Percentiles rank a stretch among this genome's conserved stretches.
These are phyloP conservation scores for Rhinoptilus africanus DNA, from an alignment of 2,113 vertebrate species.

Conservation along the genomic window DNA sequence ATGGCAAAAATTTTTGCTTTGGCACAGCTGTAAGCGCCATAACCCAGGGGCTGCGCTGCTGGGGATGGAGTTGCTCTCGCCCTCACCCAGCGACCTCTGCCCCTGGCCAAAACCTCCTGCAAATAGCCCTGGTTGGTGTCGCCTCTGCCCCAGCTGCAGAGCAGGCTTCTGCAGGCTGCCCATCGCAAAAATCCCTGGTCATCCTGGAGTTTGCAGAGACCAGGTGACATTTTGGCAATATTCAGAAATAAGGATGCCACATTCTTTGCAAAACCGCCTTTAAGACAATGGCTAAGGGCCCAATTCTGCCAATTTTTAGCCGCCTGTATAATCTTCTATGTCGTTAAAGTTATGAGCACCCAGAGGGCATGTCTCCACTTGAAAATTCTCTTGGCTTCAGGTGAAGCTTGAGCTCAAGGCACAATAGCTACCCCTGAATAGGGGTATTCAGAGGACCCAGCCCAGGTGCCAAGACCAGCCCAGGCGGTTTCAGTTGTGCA, in stretches of 20 bases:
- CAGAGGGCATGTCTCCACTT: background rate
- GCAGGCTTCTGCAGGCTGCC: background rate
- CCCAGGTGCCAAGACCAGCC: background rate
- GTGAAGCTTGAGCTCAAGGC: background rate
- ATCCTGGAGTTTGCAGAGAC: background rate
- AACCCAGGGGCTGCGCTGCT: accelerated
- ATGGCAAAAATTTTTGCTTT: background rate
- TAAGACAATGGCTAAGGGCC: background rate
- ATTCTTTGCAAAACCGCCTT: background rate
- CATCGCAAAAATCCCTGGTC: background rate
- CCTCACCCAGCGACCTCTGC: accelerated
- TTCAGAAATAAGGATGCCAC: background rate
- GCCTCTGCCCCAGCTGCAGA: accelerated
- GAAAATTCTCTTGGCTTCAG: background rate
- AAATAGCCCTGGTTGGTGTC: background rate
- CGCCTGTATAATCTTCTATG: background rate
- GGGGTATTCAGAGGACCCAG: background rate
- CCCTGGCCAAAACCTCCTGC: background rate
- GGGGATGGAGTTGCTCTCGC: background rate
- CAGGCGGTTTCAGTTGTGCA: background rate
- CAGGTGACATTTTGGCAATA: background rate
- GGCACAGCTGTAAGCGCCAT: background rate
- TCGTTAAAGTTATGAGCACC: background rate
- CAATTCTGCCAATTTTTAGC: background rate
- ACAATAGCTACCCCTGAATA: background rate